Base-by-base conservation (phyloP, 2,797 vertebrate genomes). In the Hafferia zeledoni region DNA sequence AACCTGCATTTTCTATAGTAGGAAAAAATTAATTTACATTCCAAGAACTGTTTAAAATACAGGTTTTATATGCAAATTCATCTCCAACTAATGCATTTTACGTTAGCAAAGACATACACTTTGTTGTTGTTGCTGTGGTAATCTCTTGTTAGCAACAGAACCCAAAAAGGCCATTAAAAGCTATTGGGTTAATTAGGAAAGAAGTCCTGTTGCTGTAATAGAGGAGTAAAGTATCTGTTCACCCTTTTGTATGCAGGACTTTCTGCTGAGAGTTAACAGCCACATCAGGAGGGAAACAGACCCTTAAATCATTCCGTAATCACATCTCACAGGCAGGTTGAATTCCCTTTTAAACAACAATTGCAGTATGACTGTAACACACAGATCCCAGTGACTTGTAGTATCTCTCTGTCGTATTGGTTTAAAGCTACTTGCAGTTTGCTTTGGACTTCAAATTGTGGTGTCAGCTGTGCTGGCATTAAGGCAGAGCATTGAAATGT, bases 381-480 rank as follows among this genome's bases (percentile, higher is more conserved):
- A 3, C 83, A 65, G 86, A 90, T 78, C 80, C 89, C 50, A 13
- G 23, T 37, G 83, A 70, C 89, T 61, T 41, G 31, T 37, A 60
- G 18, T 75, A 8, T 83, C 84, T 79, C 65, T 92, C 86, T 90
- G 3, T 88, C 71, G 0, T 10, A 5, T 19, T 68, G 93, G 96
- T 91, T 93, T 91, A 91, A 96, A 95, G 96, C 93, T 96, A 70
- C 97, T 90, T 91, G 89, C 92, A 90, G 96, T 97, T 97, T 97
- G 97, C 97, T 98, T 98, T 97, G 95, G 97, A 98, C 97, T 98
- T 98, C 95, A 98, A 98, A 97, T 97, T 84, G 95, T 68, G 15
- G 91, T 95, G 96, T 97, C 97, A 98, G 98, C 97, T 97, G 96
- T 96, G 97, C 97, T 97, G 96, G 95, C 97, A 92, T 92, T 93